Evolutionary conservation across 2,797 vertebrate species (phyloP).

Genomic region (Gorsachius magnificus): DNA sequence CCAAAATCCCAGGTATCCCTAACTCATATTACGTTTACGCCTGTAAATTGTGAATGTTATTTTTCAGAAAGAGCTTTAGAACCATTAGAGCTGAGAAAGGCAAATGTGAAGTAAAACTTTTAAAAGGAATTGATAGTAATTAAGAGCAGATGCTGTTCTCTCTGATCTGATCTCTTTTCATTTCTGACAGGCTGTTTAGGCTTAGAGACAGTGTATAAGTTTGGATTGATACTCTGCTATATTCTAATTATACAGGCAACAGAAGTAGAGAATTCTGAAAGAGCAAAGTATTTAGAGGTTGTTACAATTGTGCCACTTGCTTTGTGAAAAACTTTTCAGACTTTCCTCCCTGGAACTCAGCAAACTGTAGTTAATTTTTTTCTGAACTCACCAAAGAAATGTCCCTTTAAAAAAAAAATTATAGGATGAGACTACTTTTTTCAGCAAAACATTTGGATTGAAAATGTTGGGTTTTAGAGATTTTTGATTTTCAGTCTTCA

Average conservation of each 20-base stretch:
- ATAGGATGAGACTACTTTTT: neutral
- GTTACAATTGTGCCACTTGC: neutral
- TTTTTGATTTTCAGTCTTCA: neutral
- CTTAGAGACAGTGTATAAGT: neutral
- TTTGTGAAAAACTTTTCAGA: neutral
- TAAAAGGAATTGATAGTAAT: slow-evolving; percentile 21
- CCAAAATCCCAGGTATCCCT: neutral
- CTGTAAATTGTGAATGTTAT: neutral
- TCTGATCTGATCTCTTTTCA: neutral
- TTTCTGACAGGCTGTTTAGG: slow-evolving; percentile 18
- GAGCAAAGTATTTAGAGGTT: neutral
- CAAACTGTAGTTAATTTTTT: neutral
- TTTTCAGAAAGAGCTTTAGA: slow-evolving; percentile 4
- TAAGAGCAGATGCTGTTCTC: slow-evolving; percentile 24
- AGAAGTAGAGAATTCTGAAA: neutral
- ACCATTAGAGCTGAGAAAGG: neutral
- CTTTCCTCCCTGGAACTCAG: neutral
- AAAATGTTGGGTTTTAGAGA: neutral
- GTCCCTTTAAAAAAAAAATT: neutral
- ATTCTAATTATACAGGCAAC: neutral
- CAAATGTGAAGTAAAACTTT: slow-evolving; percentile 3
- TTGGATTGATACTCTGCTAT: neutral
- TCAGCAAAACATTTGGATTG: neutral
- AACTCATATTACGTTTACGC: neutral
- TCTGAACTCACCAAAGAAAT: neutral